These are phyloP conservation scores for Clupea harengus DNA, from an alignment of 2,113 vertebrate genomes.

Conservation along the genomic window DNA sequence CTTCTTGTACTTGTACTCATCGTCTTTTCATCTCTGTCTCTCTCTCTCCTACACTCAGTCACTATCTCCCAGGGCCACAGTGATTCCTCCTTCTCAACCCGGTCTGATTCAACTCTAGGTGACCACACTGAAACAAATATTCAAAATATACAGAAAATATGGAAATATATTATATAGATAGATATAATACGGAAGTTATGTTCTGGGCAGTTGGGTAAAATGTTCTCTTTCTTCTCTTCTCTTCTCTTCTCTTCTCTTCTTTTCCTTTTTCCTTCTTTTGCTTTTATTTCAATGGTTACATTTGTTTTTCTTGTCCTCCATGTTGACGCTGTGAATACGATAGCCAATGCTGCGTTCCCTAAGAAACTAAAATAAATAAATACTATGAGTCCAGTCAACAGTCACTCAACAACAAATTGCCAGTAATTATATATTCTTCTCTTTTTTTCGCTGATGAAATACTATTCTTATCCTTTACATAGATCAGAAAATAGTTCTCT, in stretches of 20 bases:
- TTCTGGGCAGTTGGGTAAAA: slow-evolving; percentile 74
- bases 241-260: slow-evolving; percentile 25
- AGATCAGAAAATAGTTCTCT: slow-evolving; percentile 73
- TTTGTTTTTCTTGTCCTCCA: slow-evolving; percentile 36
- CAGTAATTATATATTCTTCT: slow-evolving; percentile 50
- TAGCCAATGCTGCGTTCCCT: slow-evolving; percentile 63
- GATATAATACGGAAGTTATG: slow-evolving; percentile 69
- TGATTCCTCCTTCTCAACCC: slow-evolving; percentile 45
- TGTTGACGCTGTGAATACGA: slow-evolving; percentile 58
- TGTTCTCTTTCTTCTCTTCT: slow-evolving; percentile 52
- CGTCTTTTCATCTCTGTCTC: neutral
- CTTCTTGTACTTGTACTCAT: neutral
- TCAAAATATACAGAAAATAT: slow-evolving; percentile 77
- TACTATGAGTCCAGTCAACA: slow-evolving; percentile 55
- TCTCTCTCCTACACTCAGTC: neutral
- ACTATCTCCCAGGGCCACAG: slow-evolving; percentile 40
- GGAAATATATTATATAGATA: slow-evolving; percentile 69
- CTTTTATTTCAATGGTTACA: slow-evolving; percentile 42
- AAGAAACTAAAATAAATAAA: slow-evolving; percentile 70
- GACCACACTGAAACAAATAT: slow-evolving; percentile 73
- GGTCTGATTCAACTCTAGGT: slow-evolving; percentile 30
- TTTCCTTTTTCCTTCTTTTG: slow-evolving; percentile 43
- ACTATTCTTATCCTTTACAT: slow-evolving; percentile 51
- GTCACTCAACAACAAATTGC: slow-evolving; percentile 65
- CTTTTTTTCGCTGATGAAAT: slow-evolving; percentile 47